phyloP scores from a whole-genome alignment of 2,797 vertebrate species.

The Melanotaenia pygmaea region DNA sequence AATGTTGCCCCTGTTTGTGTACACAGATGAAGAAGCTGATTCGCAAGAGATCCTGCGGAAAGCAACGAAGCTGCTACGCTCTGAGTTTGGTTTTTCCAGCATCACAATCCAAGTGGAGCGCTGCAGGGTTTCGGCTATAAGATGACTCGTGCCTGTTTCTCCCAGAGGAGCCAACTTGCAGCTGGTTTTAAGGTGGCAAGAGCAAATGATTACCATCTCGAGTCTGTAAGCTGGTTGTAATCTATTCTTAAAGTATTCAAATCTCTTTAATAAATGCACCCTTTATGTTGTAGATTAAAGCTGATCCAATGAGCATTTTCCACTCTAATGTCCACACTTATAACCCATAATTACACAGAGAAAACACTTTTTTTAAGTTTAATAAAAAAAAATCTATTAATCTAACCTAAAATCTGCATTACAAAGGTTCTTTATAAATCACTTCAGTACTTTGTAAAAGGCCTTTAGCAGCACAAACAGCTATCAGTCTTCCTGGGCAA shows the following conservation, averaged over 20 bases:
- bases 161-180: neutral
- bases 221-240: neutral
- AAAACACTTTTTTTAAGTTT: neutral
- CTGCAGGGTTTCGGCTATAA: slow-evolving; percentile 61
- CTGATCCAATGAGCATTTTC: neutral
- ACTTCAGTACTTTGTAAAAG: neutral
- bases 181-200: neutral
- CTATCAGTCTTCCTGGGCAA: neutral
- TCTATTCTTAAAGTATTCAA: neutral
- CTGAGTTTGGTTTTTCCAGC: slow-evolving; percentile 82
- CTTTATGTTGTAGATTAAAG: neutral
- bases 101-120: slow-evolving; percentile 90
- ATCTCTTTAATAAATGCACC: neutral
- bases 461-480: neutral
- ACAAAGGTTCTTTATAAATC: neutral
- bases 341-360: neutral
- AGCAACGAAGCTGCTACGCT: slow-evolving; percentile 80
- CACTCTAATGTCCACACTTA: neutral
- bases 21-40: slow-evolving; percentile 79
- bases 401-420: too few species aligned
- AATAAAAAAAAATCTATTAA: neutral
- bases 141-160: neutral
- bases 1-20: slow-evolving; percentile 4
- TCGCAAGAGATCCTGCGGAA: slow-evolving; percentile 81
- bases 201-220: neutral